Base-by-base conservation (phyloP, 2,888 invertebrate genomes). In the Auanema sp. region DNA sequence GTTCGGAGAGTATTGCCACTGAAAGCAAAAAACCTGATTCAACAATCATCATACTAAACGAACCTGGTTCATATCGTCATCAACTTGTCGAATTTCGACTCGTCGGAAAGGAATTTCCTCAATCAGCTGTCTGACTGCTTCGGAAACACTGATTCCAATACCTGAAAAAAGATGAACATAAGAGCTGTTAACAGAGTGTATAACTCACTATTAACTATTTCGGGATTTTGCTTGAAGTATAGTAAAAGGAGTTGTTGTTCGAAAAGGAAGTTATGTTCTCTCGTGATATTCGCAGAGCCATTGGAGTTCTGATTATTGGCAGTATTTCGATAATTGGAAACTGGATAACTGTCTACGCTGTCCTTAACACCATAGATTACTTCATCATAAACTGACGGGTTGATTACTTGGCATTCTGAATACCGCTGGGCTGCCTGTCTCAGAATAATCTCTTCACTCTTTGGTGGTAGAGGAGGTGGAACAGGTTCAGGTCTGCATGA, bases 181-280 rank as follows among this genome's bases (percentile, higher is more conserved):
- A 11, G 12, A 51, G 51, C 11, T 11, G 14, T 12, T 14, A 43
- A 43, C 43, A 43, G 43, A 43, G 12, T 43, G 43, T 14, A 47
- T 8, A 18, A 57, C 49, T 23, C 5, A 58, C 63, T 58, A 25
- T 67, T 50, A 0, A 65, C 62, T 40, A 74, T 64, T 41, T 68
- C 68, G 25, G 69, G 33, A 18, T 74, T 74, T 49, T 74, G 74
- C 25, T 66, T 68, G 23, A 74, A n/a, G 50, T 69, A 74, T 11
- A 74, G 66, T 60, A 74, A 64, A 41, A 74, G 58, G 0, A 74
- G 66, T 14, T 71, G 69, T 63, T 74, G 71, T 52, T 73, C 65
- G 51, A 40, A 68, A 41, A n/a, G 43, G 21, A 54, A 52, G 18
- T 40, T 50, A 42, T 52, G 50, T 5, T 12, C 25, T 16, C 33